Base-by-base conservation (phyloP, 1,140 invertebrate species). In the Camponotus vicinus region DNA sequence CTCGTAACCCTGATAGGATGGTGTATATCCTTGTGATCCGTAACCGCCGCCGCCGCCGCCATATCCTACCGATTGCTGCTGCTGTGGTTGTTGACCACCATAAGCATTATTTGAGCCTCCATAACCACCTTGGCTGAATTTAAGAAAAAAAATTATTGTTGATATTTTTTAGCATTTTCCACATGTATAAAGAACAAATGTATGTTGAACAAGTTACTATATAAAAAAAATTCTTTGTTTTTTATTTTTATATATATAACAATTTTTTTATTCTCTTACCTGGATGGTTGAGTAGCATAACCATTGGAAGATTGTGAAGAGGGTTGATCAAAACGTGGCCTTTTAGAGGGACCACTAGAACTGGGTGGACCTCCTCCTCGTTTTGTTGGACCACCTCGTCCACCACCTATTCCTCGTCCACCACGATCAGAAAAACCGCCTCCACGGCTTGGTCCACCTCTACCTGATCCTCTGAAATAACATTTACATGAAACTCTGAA, bases 1-100 rank as follows among this genome's bases (percentile, higher is more conserved):
- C 86, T 95, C 95, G 32, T 95, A 95, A 0, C 94, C 93, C 84
- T 94, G 94, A 92, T 95, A 95, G 1, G 93, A 89, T 42, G 93
- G 95, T n/a, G 93, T 87, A 76, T 95, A 95, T 61, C 93, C 92
- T 78, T 93, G 94, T 2, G 94, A 92, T 40, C 94, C 94, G 5
- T 95, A 95, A 59, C 93, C 90, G 63, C 93, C 90, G 42, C 87
- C 86, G 64, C 93, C 89, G 45, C 87, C 86, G 42, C 93, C 92
- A 52, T 94, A 94, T 83, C 93, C 93, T 70, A 91, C 92, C 6
- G 89, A 70, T 84, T 91, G 93, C 76, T 91, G 93, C 66, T 91
- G 92, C 1, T 91, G 88, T 27, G 93, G 92, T 66, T 92, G 94
- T 61, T 85, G 92, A 0, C 89, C 92, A 6, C 93, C 92, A 71